Evolutionary conservation across 2,797 vertebrate species (phyloP), one percentile per base, ranked within the genome.

Genomic region (Parauchenoglanis punctatus): DNA sequence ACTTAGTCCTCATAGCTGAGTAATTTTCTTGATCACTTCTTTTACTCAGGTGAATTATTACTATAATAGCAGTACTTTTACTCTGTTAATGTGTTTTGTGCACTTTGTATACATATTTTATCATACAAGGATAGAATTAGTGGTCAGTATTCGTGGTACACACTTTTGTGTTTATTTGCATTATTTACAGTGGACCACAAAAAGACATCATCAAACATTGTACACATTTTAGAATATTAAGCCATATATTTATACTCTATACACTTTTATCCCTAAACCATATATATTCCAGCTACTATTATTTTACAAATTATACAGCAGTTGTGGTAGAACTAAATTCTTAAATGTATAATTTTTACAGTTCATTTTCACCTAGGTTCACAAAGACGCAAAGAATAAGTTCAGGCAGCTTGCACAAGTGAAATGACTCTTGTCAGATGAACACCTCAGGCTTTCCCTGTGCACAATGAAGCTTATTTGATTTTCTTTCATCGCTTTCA

Each of bases 301-400:
- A 70, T 81, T 25, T 59, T 81, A 81, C 72, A 87, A 28, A 87
- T 87, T 54, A 54, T 76, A 87, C 63, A 76, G 23, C 59, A 61
- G 35, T 40, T 59, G 28, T 13, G 44, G 31, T 44, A 23, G 31
- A 80, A 86, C 52, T 44, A 15, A 61, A 52, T 25, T 25, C 11
- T 82, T 40, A 73, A 49, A 82, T 65, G 0, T 52, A 52, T 83
- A 83, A 7, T n/a, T 68, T 83, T 68, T 68, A 83, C 81, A 54
- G n/a, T 31, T 67, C 54, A 35, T 40, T 80, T 59, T 58, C 18
- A 80, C 13, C 7, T 28, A 68, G 44, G 15, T 31, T 67, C n/a
- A 67, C 52, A 58, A 46, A 81, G 78, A 77, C 23, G 1, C n/a
- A 54, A 49, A 44, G 58, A 65, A 61, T 31, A 13, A 23, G 23